These are phyloP conservation scores for Buceros bicornis DNA, from an alignment of 2,797 vertebrate species.

Conservation along the genomic window DNA sequence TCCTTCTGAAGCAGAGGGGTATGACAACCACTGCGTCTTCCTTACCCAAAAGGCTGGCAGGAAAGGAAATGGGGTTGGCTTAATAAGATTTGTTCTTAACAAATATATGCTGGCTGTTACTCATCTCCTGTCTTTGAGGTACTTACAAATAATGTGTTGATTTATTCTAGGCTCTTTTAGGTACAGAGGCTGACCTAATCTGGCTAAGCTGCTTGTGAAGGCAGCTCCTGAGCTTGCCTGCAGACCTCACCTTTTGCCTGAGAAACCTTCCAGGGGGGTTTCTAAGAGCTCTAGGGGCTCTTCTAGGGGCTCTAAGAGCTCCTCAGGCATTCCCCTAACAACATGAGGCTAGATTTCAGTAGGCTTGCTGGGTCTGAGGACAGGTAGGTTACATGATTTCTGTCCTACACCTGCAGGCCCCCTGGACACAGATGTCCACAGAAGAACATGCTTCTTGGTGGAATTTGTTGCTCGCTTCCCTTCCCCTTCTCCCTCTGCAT, in stretches of 20 bases:
- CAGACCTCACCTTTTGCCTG: not conserved
- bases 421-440: not conserved
- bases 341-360: accelerated
- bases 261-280: not conserved
- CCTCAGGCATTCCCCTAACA: not conserved
- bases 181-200: constrained; percentile 7
- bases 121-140: constrained; percentile 33
- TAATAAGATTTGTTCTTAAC: constrained; percentile 51
- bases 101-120: constrained; percentile 34
- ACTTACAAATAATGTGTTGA: constrained; percentile 17
- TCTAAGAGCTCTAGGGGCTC: too few species aligned
- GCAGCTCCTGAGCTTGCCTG: not conserved
- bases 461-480: not conserved
- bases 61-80: constrained; percentile 62
- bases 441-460: not conserved
- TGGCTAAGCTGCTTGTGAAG: not conserved
- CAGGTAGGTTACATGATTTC: not conserved
- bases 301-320: not conserved
- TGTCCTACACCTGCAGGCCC: not conserved
- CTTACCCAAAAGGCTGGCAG: constrained; percentile 12
- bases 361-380: not conserved
- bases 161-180: constrained; percentile 43
- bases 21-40: not conserved
- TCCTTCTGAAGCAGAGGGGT: not conserved
- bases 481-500: not conserved